Percentiles rank a stretch among this genome's conserved stretches.
Conservation (phyloP, 2,797 vertebrate species). For the Cryptoblepharus egeriae region DNA sequence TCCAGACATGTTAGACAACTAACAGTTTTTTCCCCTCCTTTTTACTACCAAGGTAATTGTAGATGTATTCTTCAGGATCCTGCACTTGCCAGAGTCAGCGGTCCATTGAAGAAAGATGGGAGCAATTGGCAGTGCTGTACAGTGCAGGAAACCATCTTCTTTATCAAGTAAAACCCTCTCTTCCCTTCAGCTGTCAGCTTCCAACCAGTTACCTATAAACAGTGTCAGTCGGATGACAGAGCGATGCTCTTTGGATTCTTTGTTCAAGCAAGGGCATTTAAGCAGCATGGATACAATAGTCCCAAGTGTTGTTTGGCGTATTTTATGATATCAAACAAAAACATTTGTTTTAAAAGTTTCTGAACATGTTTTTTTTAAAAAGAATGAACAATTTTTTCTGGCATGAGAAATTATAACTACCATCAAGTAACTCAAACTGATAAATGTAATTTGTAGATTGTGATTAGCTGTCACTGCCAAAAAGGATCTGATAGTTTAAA, state of each 20-base stretch:
- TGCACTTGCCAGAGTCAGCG: not conserved
- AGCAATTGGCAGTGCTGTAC: not conserved
- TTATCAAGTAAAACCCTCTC: slow-evolving; percentile 13
- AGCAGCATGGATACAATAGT: not conserved
- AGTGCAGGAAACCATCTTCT: not conserved
- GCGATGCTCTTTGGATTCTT: not conserved
- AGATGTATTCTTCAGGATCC: not conserved
- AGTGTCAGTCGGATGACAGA: not conserved
- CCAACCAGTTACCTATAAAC: not conserved
- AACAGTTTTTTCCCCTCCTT: not conserved
- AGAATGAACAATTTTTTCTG: not conserved
- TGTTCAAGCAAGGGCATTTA: not conserved
- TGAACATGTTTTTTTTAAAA: not conserved
- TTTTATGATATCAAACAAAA: not conserved
- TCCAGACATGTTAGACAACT: not conserved
- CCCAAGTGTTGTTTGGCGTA: not conserved
- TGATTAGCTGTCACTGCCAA: slow-evolving; percentile 31
- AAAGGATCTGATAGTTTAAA: slow-evolving; percentile 31
- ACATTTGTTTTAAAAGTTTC: not conserved
- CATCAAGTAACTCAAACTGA: not conserved
- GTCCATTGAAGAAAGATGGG: not conserved
- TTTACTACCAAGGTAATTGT: not conserved
- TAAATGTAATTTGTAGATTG: not conserved
- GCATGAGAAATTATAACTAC: not conserved
- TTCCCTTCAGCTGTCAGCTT: slow-evolving; percentile 32